A percentile compares a stretch with the other conserved stretches of the same genome.
Conservation (phyloP, 2,888 invertebrate species). For the Lycophotia porphyrea region DNA sequence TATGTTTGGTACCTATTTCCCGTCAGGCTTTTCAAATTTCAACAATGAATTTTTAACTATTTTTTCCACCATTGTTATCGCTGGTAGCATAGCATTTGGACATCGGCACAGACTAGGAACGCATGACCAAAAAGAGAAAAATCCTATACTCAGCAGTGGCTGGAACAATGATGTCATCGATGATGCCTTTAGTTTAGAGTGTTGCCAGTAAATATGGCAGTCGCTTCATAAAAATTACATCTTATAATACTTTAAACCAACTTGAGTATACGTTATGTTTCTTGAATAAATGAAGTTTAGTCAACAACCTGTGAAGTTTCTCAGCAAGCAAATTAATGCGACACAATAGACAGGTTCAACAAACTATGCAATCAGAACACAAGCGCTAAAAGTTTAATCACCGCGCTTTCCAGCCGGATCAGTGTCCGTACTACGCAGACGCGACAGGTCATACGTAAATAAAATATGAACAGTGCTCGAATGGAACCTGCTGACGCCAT, state of each 20-base stretch:
- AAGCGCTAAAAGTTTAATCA: conserved; percentile 38
- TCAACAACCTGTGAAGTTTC: background rate
- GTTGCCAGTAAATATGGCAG: background rate
- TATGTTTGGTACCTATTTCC: background rate
- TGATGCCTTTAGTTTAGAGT: too few species aligned
- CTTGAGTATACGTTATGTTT: background rate
- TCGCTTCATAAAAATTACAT: background rate
- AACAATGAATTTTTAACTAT: background rate
- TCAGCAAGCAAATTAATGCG: background rate
- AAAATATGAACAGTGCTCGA: conserved; percentile 49
- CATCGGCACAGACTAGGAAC: background rate
- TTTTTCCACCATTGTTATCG: background rate
- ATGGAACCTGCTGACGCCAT: conserved; percentile 35
- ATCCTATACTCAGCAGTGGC: background rate
- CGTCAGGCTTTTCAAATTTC: background rate
- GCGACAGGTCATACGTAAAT: conserved; percentile 48
- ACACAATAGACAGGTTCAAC: conserved; percentile 17
- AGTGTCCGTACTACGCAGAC: conserved; percentile 46
- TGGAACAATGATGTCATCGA: background rate
- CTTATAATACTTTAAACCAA: background rate
- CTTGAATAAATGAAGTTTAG: background rate
- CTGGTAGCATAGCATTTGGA: background rate
- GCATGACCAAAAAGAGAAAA: background rate
- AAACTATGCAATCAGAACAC: conserved; percentile 27
- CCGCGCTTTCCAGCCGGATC: conserved; percentile 21